Percentiles rank a stretch among this genome's conserved stretches.
These are phyloP conservation scores for Sarcophaga rosellei DNA, from an alignment of 2,888 invertebrate genomes.

Conservation along the genomic window DNA sequence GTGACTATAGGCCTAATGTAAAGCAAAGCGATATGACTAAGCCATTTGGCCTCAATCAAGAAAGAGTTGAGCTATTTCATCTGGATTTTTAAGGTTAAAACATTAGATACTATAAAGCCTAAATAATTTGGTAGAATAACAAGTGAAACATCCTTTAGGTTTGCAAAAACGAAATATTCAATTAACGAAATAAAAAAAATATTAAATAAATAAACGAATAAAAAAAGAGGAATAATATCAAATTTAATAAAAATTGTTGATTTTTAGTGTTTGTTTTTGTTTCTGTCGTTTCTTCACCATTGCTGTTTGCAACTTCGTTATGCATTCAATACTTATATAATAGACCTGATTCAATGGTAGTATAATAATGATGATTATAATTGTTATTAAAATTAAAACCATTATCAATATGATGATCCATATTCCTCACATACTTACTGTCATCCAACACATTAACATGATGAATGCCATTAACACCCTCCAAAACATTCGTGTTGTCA, in stretches of 20 bases:
- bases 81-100: too few relatives aligned
- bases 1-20: too few relatives aligned
- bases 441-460: slow-evolving; percentile 24
- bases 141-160: too few relatives aligned
- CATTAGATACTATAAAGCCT: too few relatives aligned
- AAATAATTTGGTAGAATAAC: too few relatives aligned
- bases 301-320: slow-evolving; percentile 25
- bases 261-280: not conserved
- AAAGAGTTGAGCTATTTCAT: too few relatives aligned
- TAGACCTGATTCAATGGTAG: slow-evolving; percentile 63
- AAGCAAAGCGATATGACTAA: too few relatives aligned
- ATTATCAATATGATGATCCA: slow-evolving; percentile 44
- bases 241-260: slow-evolving; percentile 20
- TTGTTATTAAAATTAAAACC: slow-evolving; percentile 65
- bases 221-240: slow-evolving; percentile 11
- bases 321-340: slow-evolving; percentile 58
- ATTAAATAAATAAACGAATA: slow-evolving; percentile 1
- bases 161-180: too few relatives aligned
- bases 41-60: too few relatives aligned
- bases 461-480: slow-evolving; percentile 37
- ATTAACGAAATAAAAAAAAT: not conserved
- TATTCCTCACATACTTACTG: slow-evolving; percentile 38
- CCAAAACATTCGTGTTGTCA: not conserved
- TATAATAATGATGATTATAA: slow-evolving; percentile 66
- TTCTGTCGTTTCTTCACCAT: not conserved